A percentile compares a stretch with the other conserved stretches of the same genome.
These are phyloP conservation scores for Drosophila monieri DNA, from an alignment of 2,888 invertebrate species.

Conservation along the genomic window DNA sequence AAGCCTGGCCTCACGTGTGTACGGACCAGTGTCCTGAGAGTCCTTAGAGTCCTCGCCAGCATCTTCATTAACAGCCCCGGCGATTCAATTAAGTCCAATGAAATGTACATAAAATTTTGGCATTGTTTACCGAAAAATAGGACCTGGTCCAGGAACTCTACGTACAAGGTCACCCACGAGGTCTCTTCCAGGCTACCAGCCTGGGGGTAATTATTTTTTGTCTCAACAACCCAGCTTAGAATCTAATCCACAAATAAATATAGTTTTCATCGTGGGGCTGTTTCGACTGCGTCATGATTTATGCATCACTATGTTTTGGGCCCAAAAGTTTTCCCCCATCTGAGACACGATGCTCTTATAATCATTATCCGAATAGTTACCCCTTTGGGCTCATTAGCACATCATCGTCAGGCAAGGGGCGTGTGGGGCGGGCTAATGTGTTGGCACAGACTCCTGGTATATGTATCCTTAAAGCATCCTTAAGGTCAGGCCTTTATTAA, in stretches of 20 bases:
- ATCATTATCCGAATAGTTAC: slow-evolving; percentile 30
- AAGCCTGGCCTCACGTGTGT: not conserved
- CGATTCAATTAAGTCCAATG: slow-evolving; percentile 72
- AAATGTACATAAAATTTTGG: slow-evolving; percentile 45
- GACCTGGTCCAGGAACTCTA: not conserved
- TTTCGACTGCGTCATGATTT: slow-evolving; percentile 31
- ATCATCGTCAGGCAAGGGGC: slow-evolving; percentile 31
- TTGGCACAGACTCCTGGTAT: too few relatives aligned
- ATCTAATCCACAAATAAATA: slow-evolving; percentile 32
- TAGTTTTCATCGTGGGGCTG: slow-evolving; percentile 1
- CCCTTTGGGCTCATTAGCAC: slow-evolving; percentile 46
- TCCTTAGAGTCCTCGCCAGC: slow-evolving; percentile 37
- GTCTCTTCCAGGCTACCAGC: not conserved
- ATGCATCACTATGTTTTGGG: slow-evolving; percentile 27
- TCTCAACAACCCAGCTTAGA: slow-evolving; percentile 21
- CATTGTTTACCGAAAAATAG: slow-evolving; percentile 28
- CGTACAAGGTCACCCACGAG: slow-evolving; percentile 28
- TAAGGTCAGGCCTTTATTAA: not conserved
- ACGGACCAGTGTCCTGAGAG: slow-evolving; percentile 7
- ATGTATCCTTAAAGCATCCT: slow-evolving; percentile 9
- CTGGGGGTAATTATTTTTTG: slow-evolving; percentile 13
- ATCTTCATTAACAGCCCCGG: slow-evolving; percentile 59
- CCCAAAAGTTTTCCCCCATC: slow-evolving; percentile 35
- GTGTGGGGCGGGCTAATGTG: not conserved
- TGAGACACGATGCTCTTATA: slow-evolving; percentile 14